Conservation (phyloP, 2,888 invertebrate genomes). For the Penaeus monodon region DNA sequence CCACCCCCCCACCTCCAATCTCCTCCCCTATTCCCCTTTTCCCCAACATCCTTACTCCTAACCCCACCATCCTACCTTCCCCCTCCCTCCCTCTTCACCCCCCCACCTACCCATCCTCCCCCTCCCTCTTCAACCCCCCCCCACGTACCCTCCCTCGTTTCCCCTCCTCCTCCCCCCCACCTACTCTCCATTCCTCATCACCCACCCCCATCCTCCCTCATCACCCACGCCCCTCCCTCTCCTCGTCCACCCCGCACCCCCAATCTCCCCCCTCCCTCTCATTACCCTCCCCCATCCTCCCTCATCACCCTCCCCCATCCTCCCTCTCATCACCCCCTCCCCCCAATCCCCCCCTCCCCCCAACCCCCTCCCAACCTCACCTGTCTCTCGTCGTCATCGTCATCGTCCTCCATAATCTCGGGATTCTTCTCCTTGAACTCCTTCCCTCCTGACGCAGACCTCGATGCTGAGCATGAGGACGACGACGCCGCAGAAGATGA, state of each 20-base stretch:
- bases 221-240: background rate
- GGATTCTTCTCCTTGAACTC: conserved; percentile 57
- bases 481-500: conserved; percentile 57
- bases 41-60: background rate
- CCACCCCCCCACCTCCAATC: too few relatives aligned
- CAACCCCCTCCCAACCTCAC: background rate
- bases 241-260: conserved; percentile 18
- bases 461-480: conserved; percentile 63
- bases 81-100: background rate
- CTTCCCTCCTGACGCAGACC: conserved; percentile 54
- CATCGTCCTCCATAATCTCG: conserved; percentile 28
- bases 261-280: conserved; percentile 15
- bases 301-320: background rate
- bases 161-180: background rate
- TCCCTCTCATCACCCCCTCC: background rate
- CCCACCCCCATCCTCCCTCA: background rate
- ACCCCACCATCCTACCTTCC: background rate
- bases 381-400: conserved; percentile 31
- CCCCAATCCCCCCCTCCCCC: background rate
- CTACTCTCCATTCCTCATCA: background rate
- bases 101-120: background rate
- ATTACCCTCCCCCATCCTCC: conserved; percentile 23
- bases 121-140: background rate
- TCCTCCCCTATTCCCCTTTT: background rate
- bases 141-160: background rate